Evolutionary conservation across 2,888 invertebrate species (phyloP), one percentile per base, ranked within the genome.

Genomic region (Philhelius pedissequus): DNA sequence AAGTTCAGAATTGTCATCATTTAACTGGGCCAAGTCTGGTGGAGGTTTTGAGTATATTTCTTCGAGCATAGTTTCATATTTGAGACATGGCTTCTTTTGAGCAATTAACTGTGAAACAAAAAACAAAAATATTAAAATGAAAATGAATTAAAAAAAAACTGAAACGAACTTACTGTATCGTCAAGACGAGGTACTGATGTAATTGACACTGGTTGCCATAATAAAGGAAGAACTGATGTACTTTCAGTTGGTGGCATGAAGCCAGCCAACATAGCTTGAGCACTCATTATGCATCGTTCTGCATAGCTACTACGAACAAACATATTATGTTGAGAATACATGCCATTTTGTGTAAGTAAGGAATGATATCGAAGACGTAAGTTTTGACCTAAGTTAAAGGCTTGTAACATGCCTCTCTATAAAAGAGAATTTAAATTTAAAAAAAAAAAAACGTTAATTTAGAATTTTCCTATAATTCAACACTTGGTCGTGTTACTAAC

Each of bases 201-300:
- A 1, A 98, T 94, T 7, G 98, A 96, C 79, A 98, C 94, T 0
- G 98, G 98, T 88, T 96, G 96, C 98, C 98, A 98, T 0, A 91
- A 89, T 71, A 94, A 90, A n/a, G 92, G 92, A 32, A 91, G 83
- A 11, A 88, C 83, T 84, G 91, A 90, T 52, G 87, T 88, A 70
- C 90, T 90, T 58, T 90, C 89, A 77, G 92, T 87, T 38, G 90
- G 91, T n/a, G 92, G 90, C 86, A 93, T 89, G 86, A 94, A 92
- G 0, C 96, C 97, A 0, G 97, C 96, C 43, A 97, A 92, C 80
- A 97, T 87, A 79, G 89, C 89, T 89, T 96, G 95, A 0, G 96
- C 97, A 89, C 97, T 97, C 95, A 96, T 96, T 87, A 97, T 92
- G 88, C 97, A 97, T 68, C 98, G 94, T 83, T 97, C 96, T 74